Evolutionary conservation across 2,113 vertebrate species (phyloP).

Genomic region (Prionailurus viverrinus): DNA sequence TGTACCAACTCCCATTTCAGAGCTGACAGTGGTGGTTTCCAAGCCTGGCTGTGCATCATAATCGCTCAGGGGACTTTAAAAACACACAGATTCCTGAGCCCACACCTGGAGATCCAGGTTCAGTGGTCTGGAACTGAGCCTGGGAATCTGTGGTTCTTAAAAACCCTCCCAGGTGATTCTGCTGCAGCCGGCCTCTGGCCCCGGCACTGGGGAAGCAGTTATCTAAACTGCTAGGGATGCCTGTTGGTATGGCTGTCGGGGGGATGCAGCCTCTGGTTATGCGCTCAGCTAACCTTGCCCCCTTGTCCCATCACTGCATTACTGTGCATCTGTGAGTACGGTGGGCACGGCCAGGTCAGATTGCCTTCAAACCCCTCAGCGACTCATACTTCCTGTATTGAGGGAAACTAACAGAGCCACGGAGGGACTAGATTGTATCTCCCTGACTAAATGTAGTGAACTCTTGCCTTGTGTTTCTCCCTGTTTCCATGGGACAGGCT

Average conservation of each 20-base stretch:
- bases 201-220: neutral
- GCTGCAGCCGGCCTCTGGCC: neutral
- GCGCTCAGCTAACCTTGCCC: neutral
- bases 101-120: neutral
- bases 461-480: neutral
- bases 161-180: neutral
- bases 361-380: neutral
- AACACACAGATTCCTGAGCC: neutral
- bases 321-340: neutral
- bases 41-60: neutral
- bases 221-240: fast-evolving
- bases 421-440: neutral
- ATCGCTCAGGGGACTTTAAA: neutral
- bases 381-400: neutral
- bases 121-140: neutral
- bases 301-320: fast-evolving
- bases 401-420: neutral
- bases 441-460: neutral
- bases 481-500: neutral
- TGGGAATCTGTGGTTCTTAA: neutral
- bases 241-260: neutral
- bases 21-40: neutral
- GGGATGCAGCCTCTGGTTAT: neutral
- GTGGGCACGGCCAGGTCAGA: neutral
- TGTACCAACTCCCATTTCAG: neutral